A percentile compares a stretch with the other conserved stretches of the same genome.
Evolutionary conservation across 2,888 invertebrate genomes (phyloP).

Genomic region (Boloria selene): DNA sequence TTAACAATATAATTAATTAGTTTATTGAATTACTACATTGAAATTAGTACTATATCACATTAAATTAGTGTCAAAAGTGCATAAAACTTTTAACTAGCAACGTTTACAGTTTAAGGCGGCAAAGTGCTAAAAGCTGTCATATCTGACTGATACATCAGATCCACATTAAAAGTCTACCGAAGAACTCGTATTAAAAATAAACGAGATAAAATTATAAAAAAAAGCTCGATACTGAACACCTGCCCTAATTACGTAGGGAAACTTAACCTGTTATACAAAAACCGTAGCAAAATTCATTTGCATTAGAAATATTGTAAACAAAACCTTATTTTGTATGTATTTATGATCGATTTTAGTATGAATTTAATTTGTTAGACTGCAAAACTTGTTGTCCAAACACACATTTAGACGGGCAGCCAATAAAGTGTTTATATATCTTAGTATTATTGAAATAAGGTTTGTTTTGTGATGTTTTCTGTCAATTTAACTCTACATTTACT

Average conservation of each 20-base stretch:
- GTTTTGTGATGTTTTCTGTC: conserved; percentile 10
- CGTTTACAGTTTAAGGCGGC: not conserved
- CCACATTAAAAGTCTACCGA: conserved; percentile 20
- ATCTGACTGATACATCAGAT: conserved; percentile 10
- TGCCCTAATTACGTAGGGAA: conserved; percentile 43
- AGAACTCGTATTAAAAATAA: conserved; percentile 28
- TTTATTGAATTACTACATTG: too few species aligned
- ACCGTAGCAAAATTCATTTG: conserved; percentile 30
- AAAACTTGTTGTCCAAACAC: conserved; percentile 18
- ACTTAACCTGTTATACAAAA: conserved; percentile 40
- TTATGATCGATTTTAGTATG: conserved; percentile 2
- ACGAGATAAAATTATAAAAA: conserved; percentile 36
- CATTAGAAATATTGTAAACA: not conserved
- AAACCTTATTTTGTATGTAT: not conserved
- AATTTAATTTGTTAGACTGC: conserved; percentile 2
- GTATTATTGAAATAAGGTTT: not conserved
- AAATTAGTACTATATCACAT: too few species aligned
- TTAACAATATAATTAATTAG: too few species aligned
- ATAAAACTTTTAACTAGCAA: too few species aligned
- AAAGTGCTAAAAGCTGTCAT: conserved; percentile 19
- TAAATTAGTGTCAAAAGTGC: too few species aligned
- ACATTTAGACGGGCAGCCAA: not conserved
- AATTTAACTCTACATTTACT: conserved; percentile 16
- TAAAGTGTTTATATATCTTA: conserved; percentile 4
- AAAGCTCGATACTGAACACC: conserved; percentile 41